Conservation (phyloP, 1,140 invertebrate genomes). For the Parasteatoda tepidariorum region DNA sequence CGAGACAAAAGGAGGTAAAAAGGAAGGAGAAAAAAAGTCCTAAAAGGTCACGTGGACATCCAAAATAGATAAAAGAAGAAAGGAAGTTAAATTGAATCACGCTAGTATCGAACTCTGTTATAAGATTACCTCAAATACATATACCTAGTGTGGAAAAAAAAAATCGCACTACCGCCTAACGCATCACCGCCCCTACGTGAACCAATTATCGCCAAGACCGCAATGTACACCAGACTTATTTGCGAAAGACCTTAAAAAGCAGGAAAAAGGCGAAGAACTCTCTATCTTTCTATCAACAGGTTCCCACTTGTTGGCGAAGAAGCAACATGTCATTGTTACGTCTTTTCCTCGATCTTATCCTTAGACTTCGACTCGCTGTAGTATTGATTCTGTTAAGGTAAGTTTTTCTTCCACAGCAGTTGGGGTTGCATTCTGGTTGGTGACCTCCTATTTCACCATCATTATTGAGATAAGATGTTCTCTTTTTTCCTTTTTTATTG, state of each 20-base stretch:
- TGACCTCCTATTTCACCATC: background rate
- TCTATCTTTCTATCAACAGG: slow-evolving; percentile 55
- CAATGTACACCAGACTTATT: slow-evolving; percentile 50
- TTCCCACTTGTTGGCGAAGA: slow-evolving; percentile 48
- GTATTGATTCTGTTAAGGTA: slow-evolving; percentile 51
- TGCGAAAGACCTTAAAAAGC: slow-evolving; percentile 33
- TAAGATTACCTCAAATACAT: slow-evolving; percentile 17
- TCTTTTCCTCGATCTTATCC: background rate
- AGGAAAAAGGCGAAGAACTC: slow-evolving; percentile 19
- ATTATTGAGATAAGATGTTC: background rate
- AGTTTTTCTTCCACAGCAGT: slow-evolving; percentile 39
- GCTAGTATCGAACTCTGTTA: background rate
- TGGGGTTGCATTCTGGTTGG: background rate
- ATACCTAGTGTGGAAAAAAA: background rate
- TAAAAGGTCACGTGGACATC: background rate
- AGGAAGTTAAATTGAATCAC: slow-evolving; percentile 16
- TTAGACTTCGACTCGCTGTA: background rate
- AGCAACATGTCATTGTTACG: slow-evolving; percentile 58
- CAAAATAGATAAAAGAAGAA: background rate
- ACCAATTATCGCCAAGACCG: slow-evolving; percentile 43
- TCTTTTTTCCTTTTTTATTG: slow-evolving; percentile 5
- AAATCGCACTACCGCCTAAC: background rate
- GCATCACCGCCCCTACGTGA: slow-evolving; percentile 17
- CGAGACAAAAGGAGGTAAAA: too few relatives aligned
- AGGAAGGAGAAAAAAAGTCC: background rate